phyloP scores from a whole-genome alignment of 2,113 vertebrate species.

The Semicossyphus pulcher region DNA sequence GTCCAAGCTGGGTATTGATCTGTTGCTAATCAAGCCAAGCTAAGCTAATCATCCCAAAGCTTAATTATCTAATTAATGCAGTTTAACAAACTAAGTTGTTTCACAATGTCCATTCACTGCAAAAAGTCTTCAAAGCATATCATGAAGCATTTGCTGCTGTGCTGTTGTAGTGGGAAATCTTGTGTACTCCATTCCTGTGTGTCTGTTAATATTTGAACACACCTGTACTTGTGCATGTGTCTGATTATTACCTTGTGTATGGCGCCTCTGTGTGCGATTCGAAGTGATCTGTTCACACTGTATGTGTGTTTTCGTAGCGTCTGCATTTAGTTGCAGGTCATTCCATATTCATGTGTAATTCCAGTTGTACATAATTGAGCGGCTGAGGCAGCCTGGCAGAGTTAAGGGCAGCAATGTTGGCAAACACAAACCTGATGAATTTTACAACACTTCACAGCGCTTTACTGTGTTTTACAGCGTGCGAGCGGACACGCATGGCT shows the following conservation, averaged over 20 bases:
- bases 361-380: conserved; percentile 64
- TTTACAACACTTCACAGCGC: conserved; percentile 66
- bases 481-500: conserved; percentile 49
- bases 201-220: no score
- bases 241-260: neutral
- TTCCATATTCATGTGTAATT: conserved; percentile 62
- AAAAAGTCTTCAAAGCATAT: no score
- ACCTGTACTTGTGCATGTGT: no score
- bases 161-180: no score
- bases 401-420: conserved; percentile 39
- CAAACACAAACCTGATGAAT: conserved; percentile 71
- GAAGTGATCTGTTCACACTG: neutral
- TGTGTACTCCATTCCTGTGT: no score
- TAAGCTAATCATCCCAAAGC: no score
- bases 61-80: no score
- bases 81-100: no score
- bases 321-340: conserved; percentile 26
- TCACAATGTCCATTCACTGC: no score
- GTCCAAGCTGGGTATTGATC: no score
- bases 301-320: neutral
- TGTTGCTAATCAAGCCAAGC: no score
- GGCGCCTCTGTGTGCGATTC: neutral
- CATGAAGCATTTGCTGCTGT: no score
- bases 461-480: conserved; percentile 64
- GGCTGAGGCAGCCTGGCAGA: conserved; percentile 5